Evolutionary conservation across 2,113 vertebrate genomes (phyloP).

Genomic region (Dromaius novaehollandiae): DNA sequence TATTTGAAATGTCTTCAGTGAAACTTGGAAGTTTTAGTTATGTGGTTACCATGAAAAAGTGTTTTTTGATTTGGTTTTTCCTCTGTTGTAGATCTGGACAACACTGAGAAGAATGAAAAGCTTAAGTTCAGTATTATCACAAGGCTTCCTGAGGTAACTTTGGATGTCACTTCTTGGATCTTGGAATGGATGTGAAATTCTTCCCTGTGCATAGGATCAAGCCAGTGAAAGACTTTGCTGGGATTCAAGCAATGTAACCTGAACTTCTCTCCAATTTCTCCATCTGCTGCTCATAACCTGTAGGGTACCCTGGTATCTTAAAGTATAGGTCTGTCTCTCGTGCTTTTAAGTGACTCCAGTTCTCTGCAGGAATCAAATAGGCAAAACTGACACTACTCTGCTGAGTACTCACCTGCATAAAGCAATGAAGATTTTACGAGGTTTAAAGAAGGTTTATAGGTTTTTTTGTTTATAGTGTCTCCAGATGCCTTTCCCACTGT

Average conservation of each 20-base stretch:
- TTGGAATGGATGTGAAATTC: background rate
- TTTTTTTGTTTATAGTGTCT: background rate
- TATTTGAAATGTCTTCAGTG: background rate
- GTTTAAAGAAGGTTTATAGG: background rate
- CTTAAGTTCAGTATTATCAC: conserved; percentile 90
- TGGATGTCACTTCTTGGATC: background rate
- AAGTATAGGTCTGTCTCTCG: background rate
- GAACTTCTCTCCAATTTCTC: background rate
- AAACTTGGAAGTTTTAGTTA: background rate
- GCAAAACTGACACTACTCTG: background rate
- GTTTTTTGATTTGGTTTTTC: background rate
- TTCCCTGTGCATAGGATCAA: background rate
- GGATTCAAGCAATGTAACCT: background rate
- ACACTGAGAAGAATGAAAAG: conserved; percentile 86
- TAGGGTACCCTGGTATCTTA: background rate
- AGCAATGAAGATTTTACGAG: background rate
- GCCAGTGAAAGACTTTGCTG: background rate
- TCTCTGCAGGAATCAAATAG: background rate
- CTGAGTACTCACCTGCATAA: background rate
- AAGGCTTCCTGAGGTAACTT: conserved; percentile 89
- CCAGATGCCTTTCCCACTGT: background rate
- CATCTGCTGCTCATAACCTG: background rate
- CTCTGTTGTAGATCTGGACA: conserved; percentile 84
- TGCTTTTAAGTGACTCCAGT: background rate
- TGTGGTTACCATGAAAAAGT: background rate